Evolutionary conservation across 2,113 vertebrate species (phyloP).

Genomic region (Callocephalon fimbriatum): DNA sequence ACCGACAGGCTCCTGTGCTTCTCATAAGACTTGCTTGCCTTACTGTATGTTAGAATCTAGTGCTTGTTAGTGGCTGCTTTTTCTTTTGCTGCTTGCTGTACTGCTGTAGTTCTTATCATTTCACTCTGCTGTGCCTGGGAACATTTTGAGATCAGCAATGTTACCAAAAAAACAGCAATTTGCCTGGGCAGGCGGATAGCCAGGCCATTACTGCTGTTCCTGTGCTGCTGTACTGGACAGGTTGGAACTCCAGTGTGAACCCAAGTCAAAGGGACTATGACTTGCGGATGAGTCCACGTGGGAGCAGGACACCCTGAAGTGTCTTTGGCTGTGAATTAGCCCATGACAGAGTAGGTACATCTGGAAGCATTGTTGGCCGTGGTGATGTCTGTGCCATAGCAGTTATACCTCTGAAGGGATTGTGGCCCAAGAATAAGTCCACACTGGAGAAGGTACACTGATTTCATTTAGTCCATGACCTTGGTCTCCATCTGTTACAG

Average conservation of each 20-base stretch:
- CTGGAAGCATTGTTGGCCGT: background rate
- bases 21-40: background rate
- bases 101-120: background rate
- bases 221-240: background rate
- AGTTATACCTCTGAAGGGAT: background rate
- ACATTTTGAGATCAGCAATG: background rate
- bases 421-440: background rate
- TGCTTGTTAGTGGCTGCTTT: background rate
- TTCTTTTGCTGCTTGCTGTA: background rate
- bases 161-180: background rate
- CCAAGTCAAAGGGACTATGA: background rate
- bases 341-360: background rate
- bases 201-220: background rate
- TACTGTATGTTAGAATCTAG: background rate
- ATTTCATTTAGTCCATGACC: background rate
- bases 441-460: background rate
- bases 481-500: background rate
- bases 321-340: background rate
- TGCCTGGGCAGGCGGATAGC: background rate
- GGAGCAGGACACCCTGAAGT: background rate
- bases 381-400: background rate
- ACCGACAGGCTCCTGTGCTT: background rate
- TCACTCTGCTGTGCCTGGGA: background rate
- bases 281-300: background rate
- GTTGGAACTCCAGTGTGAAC: background rate